A percentile compares a stretch with the other conserved stretches of the same genome.
Conservation (phyloP, 2,113 vertebrate genomes). For the Colistium nudipinnis region DNA sequence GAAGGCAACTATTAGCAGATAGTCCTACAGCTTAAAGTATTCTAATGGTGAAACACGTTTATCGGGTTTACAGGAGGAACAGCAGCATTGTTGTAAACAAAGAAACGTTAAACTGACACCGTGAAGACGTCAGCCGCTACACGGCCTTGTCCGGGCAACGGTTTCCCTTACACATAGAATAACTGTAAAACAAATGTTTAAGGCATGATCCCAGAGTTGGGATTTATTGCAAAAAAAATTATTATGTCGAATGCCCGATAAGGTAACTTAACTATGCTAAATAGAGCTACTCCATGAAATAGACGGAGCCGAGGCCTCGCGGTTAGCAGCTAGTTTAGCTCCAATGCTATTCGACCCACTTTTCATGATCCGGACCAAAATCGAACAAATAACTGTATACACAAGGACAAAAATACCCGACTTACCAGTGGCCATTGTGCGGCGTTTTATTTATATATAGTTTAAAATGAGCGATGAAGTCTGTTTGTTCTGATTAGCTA, state of each 20-base stretch:
- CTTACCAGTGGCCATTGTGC: conserved; percentile 83
- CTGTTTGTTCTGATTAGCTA: conserved; percentile 26
- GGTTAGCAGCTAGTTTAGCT: conserved; percentile 32
- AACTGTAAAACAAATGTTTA: neutral
- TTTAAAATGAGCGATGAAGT: conserved; percentile 47
- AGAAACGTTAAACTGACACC: conserved; percentile 33
- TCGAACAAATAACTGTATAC: neutral
- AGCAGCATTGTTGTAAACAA: conserved; percentile 51
- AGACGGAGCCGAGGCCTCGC: conserved; percentile 66
- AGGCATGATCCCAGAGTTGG: fast-evolving
- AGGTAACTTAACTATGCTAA: fast-evolving
- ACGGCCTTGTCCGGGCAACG: neutral
- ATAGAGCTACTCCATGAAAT: conserved; percentile 9
- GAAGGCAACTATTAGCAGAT: no score
- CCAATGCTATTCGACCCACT: conserved; percentile 17
- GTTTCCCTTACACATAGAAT: neutral
- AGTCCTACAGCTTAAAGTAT: no score
- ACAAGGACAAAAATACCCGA: fast-evolving
- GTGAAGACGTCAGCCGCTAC: neutral
- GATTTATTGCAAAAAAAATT: fast-evolving
- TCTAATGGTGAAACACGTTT: no score
- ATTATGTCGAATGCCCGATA: fast-evolving
- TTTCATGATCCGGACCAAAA: neutral
- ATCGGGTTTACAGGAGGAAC: no score
- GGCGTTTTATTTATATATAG: neutral